Conservation (phyloP, 2,888 invertebrate genomes). For the Ophion costatus region DNA sequence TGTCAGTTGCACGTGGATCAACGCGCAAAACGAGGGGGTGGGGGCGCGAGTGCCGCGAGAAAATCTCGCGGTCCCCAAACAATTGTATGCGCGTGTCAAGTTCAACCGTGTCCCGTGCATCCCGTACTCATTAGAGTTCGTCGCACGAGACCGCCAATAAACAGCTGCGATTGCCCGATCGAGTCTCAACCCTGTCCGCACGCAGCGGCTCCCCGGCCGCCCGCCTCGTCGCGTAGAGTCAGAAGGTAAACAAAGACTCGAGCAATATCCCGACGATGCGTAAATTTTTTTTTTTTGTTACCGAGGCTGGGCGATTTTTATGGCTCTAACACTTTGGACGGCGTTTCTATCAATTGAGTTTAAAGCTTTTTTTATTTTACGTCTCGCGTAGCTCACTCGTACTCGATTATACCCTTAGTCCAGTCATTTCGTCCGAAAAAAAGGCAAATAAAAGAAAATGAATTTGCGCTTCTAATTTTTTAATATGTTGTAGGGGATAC, state of each 20-base stretch:
- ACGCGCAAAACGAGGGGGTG: slow-evolving; percentile 77
- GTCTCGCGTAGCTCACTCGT: not conserved
- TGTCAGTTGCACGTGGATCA: slow-evolving; percentile 82
- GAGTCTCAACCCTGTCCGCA: slow-evolving; percentile 79
- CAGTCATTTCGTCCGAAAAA: too few species aligned
- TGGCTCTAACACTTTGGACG: not conserved
- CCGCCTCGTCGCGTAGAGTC: slow-evolving; percentile 68
- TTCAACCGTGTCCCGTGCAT: slow-evolving; percentile 81
- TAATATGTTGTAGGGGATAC: too few species aligned
- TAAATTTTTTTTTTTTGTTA: not conserved
- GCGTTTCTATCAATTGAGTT: not conserved
- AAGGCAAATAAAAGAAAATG: too few species aligned
- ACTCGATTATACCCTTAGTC: not conserved
- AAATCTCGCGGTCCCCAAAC: slow-evolving; percentile 80
- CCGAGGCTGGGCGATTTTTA: not conserved
- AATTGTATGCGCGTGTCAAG: slow-evolving; percentile 81
- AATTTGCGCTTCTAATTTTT: too few species aligned
- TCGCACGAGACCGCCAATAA: slow-evolving; percentile 73
- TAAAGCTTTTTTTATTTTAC: not conserved
- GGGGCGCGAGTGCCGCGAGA: slow-evolving; percentile 67
- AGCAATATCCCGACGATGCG: slow-evolving; percentile 1
- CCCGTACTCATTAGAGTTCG: slow-evolving; percentile 81
- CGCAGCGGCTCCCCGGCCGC: slow-evolving; percentile 66
- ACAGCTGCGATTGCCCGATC: slow-evolving; percentile 79
- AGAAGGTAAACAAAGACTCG: slow-evolving; percentile 35